Conservation (phyloP, 1,140 invertebrate species). For the Drosophila sturtevanti region DNA sequence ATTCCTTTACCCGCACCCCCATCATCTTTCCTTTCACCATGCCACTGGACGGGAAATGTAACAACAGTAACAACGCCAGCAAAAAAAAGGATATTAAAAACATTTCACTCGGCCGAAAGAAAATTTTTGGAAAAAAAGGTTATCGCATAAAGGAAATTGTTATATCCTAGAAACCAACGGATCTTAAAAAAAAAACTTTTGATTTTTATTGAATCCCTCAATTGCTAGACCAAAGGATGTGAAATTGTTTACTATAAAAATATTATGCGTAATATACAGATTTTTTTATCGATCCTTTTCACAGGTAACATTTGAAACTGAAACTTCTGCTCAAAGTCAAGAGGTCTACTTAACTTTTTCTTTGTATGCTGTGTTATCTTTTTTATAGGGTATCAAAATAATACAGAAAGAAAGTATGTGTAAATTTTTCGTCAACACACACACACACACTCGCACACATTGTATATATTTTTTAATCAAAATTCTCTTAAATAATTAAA, state of each 20-base stretch:
- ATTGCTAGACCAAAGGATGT: too few species aligned
- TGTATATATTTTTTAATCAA: conserved; percentile 77
- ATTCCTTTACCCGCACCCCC: too few species aligned
- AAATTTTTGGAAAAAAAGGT: background rate
- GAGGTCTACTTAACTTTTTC: too few species aligned
- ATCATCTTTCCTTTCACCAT: background rate
- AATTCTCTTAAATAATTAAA: conserved; percentile 82
- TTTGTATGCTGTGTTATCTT: too few species aligned
- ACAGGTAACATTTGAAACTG: too few species aligned
- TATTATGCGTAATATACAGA: too few species aligned
- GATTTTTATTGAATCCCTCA: too few species aligned
- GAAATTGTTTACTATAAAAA: too few species aligned
- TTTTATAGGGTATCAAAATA: background rate
- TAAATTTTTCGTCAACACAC: background rate
- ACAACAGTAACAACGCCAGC: background rate
- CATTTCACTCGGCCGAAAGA: background rate
- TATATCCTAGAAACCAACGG: too few species aligned
- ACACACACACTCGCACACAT: background rate
- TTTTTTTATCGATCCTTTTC: too few species aligned
- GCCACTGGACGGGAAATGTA: background rate
- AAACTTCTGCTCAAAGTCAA: too few species aligned
- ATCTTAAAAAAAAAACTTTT: too few species aligned
- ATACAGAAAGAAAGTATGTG: background rate
- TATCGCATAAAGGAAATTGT: background rate
- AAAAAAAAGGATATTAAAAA: background rate